Base-by-base conservation (phyloP, 2,113 vertebrate genomes). In the Nestor notabilis region DNA sequence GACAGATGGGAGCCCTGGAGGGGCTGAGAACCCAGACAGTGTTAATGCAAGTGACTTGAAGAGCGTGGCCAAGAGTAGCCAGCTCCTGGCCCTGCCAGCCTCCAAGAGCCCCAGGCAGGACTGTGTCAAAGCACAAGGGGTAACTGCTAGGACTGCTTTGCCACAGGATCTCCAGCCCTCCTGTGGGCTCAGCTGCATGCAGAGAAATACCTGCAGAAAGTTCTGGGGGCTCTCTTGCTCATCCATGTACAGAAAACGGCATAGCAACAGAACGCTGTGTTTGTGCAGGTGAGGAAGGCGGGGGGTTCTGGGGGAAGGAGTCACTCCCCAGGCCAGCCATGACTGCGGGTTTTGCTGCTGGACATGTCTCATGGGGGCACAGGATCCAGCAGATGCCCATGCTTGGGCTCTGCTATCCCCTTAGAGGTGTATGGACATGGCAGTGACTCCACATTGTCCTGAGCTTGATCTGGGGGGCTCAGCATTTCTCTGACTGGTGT, bases 371-470 rank as follows among this genome's bases (percentile, higher is more conserved):
- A 23, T 0, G 0, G 28, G 47, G 28, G 6, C 16, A 76, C 4
- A 6, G 69, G 15, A 11, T 13, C 29, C 31, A 39, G 52, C 11
- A 21, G 35, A 13, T 70, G 23, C 55, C 33, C 16, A 7, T 16
- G 9, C 49, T 21, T 58, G 55, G 37, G 46, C 14, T 90, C 47
- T 12, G 10, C 35, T 0, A 0, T 39, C 15, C 41, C 31, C 6
- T 66, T 66, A 18, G 69, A 46, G 29, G 15, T 0, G 1, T 10
- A 76, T 33, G 55, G 46, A 23, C 31, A 15, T 0, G 4, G 25
- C 66, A 89, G 52, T 20, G 44, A 24, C 44, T 72, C 35, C 13
- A 15, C 4, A 3, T 18, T 0, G 0, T 7, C 39, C 63, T 1
- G 1, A 16, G 39, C 35, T 35, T 46, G 20, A 5, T 11, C 35